Evolutionary conservation across 1,140 invertebrate species (phyloP).

Genomic region (Zaprionus capensis): DNA sequence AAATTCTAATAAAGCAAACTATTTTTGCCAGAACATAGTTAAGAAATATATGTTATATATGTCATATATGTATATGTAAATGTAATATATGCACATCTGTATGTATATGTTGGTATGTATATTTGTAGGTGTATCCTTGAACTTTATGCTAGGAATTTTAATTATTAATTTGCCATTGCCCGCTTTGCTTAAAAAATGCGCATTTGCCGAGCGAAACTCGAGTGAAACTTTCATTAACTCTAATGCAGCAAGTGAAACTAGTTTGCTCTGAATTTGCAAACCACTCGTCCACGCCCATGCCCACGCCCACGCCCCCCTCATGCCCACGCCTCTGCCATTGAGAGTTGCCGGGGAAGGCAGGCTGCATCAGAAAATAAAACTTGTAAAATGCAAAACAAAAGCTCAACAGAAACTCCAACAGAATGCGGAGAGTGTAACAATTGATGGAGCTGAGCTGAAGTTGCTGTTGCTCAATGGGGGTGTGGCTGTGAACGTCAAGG

Average conservation of each 20-base stretch:
- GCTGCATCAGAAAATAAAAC: constrained; percentile 35
- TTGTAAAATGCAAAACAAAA: constrained; percentile 51
- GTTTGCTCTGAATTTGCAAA: constrained; percentile 12
- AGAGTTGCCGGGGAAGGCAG: neutral
- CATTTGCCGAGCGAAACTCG: constrained; percentile 22
- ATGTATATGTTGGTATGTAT: neutral
- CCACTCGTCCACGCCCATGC: constrained; percentile 2
- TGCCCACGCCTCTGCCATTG: neutral
- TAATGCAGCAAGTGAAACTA: constrained; percentile 26
- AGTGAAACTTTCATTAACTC: constrained; percentile 42
- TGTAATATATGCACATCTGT: no score
- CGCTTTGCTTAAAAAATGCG: constrained; percentile 6
- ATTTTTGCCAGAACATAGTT: no score
- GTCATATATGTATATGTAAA: no score
- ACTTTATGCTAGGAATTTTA: constrained; percentile 12
- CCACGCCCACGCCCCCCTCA: neutral
- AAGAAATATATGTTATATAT: no score
- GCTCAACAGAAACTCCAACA: constrained; percentile 30
- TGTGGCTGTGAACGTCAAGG: neutral
- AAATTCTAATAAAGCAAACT: no score
- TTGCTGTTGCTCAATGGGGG: neutral
- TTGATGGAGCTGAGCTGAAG: constrained; percentile 22
- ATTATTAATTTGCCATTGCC: constrained; percentile 34
- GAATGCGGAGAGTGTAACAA: constrained; percentile 18
- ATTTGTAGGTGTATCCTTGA: neutral